phyloP scores from a whole-genome alignment of 2,888 invertebrate species.

The Slavum lentiscoides region DNA sequence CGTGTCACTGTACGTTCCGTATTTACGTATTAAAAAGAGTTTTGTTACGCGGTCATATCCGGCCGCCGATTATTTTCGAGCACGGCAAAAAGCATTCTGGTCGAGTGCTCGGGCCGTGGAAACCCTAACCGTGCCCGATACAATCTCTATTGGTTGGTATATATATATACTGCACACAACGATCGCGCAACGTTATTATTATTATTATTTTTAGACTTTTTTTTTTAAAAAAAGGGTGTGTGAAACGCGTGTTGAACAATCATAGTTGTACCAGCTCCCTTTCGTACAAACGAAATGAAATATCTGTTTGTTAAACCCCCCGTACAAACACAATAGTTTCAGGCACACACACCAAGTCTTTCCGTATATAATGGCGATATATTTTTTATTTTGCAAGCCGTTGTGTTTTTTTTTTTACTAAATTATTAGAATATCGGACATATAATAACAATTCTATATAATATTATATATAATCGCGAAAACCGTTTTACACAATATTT shows the following conservation, averaged over 20 bases:
- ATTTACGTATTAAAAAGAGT: too few relatives aligned
- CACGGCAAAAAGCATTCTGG: conserved; percentile 45
- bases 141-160: too few relatives aligned
- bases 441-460: too few relatives aligned
- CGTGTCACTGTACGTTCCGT: conserved; percentile 11
- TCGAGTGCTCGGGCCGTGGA: conserved; percentile 48
- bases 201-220: conserved; percentile 28
- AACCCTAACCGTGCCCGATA: conserved; percentile 43
- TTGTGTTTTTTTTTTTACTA: too few relatives aligned
- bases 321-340: too few relatives aligned
- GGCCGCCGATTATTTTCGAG: conserved; percentile 48
- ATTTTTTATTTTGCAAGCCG: too few relatives aligned
- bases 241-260: conserved; percentile 17
- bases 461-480: too few relatives aligned
- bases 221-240: too few relatives aligned
- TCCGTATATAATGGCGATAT: too few relatives aligned
- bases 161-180: neutral
- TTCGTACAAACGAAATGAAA: conserved; percentile 16
- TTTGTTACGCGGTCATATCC: conserved; percentile 43
- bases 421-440: too few relatives aligned
- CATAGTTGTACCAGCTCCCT: neutral
- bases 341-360: too few relatives aligned
- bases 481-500: too few relatives aligned
- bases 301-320: neutral
- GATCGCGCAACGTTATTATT: conserved; percentile 29